Conservation (phyloP, 2,888 invertebrate species). For the Dicycla oo region DNA sequence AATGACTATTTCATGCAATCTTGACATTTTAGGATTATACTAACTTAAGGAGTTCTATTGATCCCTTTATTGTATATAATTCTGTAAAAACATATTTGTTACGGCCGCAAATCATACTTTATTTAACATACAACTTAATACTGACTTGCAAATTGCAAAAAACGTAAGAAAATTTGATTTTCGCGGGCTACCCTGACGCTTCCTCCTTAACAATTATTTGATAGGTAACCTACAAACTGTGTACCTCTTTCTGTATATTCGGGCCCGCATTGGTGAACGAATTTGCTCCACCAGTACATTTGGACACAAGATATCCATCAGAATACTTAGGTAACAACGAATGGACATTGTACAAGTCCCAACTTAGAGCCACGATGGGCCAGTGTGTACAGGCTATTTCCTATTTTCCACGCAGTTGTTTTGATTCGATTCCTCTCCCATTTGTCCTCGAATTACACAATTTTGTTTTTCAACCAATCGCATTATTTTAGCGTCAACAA, state of each 20-base stretch:
- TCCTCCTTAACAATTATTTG: too few relatives aligned
- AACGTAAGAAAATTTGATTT: too few relatives aligned
- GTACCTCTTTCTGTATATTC: neutral
- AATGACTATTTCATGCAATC: too few relatives aligned
- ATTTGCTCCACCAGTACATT: conserved; percentile 13
- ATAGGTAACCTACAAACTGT: neutral
- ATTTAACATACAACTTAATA: too few relatives aligned
- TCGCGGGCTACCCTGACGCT: too few relatives aligned
- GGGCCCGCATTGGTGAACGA: neutral
- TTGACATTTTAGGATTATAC: too few relatives aligned
- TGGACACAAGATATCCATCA: conserved; percentile 46
- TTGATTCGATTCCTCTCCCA: conserved; percentile 21
- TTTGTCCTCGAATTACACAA: conserved; percentile 11
- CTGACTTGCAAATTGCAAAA: too few relatives aligned
- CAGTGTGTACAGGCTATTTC: neutral
- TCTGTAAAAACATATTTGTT: too few relatives aligned
- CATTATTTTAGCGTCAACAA: conserved; percentile 49
- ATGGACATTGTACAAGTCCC: conserved; percentile 1
- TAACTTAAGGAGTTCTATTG: too few relatives aligned
- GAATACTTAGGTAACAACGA: conserved; percentile 23
- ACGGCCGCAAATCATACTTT: too few relatives aligned
- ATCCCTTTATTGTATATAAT: too few relatives aligned
- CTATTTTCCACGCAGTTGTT: conserved; percentile 15
- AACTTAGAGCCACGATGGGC: neutral
- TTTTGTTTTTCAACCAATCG: conserved; percentile 30